These are phyloP conservation scores for Lycocerus yunnanus DNA, from an alignment of 2,888 invertebrate genomes.

Conservation along the genomic window DNA sequence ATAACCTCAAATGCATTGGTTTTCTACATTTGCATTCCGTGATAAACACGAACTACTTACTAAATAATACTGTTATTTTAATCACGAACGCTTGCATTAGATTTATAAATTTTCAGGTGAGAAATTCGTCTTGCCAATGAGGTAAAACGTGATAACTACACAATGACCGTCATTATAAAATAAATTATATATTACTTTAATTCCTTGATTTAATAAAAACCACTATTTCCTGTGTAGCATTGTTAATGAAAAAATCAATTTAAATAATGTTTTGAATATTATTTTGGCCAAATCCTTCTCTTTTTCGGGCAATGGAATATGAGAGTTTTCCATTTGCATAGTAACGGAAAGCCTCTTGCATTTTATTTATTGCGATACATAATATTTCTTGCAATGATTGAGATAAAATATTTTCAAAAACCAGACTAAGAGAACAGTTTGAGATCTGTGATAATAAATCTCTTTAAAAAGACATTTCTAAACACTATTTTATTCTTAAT, in stretches of 20 bases:
- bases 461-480: background rate
- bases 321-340: too few relatives aligned
- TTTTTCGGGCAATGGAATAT: too few relatives aligned
- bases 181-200: too few relatives aligned
- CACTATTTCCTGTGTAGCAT: too few relatives aligned
- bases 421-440: background rate
- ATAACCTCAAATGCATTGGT: conserved; percentile 13
- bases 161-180: background rate
- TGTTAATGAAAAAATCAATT: too few relatives aligned
- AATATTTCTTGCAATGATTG: background rate
- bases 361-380: background rate
- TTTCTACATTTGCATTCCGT: conserved; percentile 19
- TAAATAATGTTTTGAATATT: background rate
- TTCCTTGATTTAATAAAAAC: too few relatives aligned
- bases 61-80: conserved; percentile 14
- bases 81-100: conserved; percentile 17
- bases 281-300: background rate
- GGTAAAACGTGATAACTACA: background rate
- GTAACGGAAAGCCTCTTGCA: too few relatives aligned
- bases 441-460: background rate
- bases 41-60: conserved; percentile 21
- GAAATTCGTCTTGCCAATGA: background rate
- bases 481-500: background rate
- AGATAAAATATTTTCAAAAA: background rate
- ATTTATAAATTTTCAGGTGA: conserved; percentile 16